These are phyloP conservation scores for Bucco capensis DNA, from an alignment of 2,113 vertebrate genomes.

Conservation along the genomic window DNA sequence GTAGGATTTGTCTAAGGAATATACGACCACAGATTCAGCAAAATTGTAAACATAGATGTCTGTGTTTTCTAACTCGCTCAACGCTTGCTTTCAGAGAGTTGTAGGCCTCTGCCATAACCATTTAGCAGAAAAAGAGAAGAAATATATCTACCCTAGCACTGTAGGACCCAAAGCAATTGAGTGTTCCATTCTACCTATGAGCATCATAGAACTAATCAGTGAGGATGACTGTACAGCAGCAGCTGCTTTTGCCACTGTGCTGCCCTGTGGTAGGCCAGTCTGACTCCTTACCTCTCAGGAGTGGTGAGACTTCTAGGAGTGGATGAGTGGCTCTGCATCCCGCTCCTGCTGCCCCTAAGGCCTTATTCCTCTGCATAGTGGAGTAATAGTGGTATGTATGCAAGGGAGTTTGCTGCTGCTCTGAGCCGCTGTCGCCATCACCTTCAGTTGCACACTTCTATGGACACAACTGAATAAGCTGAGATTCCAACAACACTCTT, in stretches of 20 bases:
- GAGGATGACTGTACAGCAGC: not conserved
- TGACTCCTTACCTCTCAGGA: not conserved
- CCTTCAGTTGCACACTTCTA: fast-evolving
- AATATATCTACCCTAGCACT: not conserved
- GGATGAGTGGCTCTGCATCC: not conserved
- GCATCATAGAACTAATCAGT: not conserved
- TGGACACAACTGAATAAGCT: not conserved
- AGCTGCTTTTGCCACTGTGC: not conserved
- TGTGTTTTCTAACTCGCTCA: not conserved
- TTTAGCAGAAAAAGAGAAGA: not conserved
- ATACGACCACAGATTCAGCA: not conserved
- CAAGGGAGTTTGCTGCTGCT: not conserved
- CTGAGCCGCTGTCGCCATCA: not conserved
- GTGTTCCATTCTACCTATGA: not conserved
- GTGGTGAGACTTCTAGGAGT: not conserved
- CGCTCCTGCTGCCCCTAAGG: fast-evolving
- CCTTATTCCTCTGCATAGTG: not conserved
- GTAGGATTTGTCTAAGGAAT: not conserved
- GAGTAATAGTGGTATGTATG: not conserved
- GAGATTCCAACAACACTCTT: not conserved
- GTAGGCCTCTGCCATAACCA: not conserved
- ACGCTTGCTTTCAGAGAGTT: not conserved
- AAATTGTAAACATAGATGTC: not conserved
- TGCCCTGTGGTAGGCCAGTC: not conserved
- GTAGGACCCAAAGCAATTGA: not conserved